Evolutionary conservation across 2,113 vertebrate species (phyloP), one percentile per base, ranked within the genome.

Genomic region (Desmodus rotundus): DNA sequence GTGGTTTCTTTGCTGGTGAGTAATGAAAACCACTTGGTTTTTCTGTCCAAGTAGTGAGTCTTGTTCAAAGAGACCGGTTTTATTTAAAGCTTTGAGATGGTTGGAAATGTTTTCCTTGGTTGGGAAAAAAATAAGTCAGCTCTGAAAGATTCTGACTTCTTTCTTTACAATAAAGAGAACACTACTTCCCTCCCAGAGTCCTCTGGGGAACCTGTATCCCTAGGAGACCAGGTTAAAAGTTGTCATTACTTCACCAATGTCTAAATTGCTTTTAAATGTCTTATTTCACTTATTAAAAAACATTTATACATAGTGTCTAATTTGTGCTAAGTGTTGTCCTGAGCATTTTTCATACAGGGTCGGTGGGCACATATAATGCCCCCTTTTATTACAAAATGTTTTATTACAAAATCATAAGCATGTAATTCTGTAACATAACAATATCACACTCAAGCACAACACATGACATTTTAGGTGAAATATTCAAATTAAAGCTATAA

Each of bases 61-160:
- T 95, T 90, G n/a, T 81, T 96, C 88, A 95, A 92, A 76, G 36
- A 90, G 85, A 94, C 26, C 33, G 12, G n/a, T 90, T 96, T 93
- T 93, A 91, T 81, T 97, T 93, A 95, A 94, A 97, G 67, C 81
- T 84, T 87, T 87, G 56, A 89, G 74, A 95, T 67, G 67, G 47
- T 81, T 82, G 63, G 20, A 5, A 70, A 16, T 36, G 90, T 78
- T 43, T 81, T 77, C 54, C 67, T 87, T 87, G 56, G 41, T 54
- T 89, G 61, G 63, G 54, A 94, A 93, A 45, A 67, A 54, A 33
- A 54, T 50, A 38, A 89, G 45, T 89, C n/a, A 78, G 47, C 78
- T 92, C 9, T 52, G 20, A 96, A 87, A 96, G 38, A 72, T 7
- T 93, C 74, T 54, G 80, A 58, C 28, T 94, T 87, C n/a, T 68